Evolutionary conservation across 1,140 invertebrate genomes (phyloP).

Genomic region (Ceratina calcarata): DNA sequence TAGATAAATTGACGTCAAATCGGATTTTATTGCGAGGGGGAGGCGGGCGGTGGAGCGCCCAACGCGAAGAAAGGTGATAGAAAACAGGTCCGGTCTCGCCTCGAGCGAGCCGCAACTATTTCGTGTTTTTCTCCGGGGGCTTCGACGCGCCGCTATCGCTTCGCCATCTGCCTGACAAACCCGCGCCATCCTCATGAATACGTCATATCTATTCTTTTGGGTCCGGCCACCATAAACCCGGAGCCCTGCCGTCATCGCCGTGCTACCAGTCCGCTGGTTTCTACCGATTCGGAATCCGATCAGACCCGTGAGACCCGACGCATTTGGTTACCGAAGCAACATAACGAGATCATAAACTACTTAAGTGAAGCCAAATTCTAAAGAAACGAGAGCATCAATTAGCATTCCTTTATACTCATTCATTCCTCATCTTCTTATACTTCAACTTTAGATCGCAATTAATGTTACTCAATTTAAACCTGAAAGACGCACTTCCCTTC

Average conservation of each 20-base stretch:
- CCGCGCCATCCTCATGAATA: conserved; percentile 74
- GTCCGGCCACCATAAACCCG: conserved; percentile 59
- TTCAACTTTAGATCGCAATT: no score
- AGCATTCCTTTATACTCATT: no score
- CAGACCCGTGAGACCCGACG: conserved; percentile 37
- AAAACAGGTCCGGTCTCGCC: conserved; percentile 79
- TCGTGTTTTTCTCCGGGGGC: conserved; percentile 75
- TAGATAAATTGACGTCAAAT: conserved; percentile 79
- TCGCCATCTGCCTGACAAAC: conserved; percentile 74
- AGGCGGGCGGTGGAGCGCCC: conserved; percentile 29
- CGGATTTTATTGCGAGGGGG: conserved; percentile 74
- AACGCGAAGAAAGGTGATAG: conserved; percentile 77
- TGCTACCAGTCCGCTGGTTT: conserved; percentile 40
- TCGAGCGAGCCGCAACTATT: conserved; percentile 76
- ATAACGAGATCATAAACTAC: no score
- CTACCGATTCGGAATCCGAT: conserved; percentile 45
- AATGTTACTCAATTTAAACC: no score
- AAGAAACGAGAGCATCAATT: no score
- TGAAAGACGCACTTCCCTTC: no score
- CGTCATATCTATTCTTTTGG: conserved; percentile 75
- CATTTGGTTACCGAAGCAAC: no score
- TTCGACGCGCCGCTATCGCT: conserved; percentile 69
- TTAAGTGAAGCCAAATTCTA: no score
- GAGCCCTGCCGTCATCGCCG: neutral
- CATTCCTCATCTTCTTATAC: no score